Percentiles rank a stretch among this genome's conserved stretches.
Conservation (phyloP, 2,888 invertebrate species). For the Chloroclystis v-ata region DNA sequence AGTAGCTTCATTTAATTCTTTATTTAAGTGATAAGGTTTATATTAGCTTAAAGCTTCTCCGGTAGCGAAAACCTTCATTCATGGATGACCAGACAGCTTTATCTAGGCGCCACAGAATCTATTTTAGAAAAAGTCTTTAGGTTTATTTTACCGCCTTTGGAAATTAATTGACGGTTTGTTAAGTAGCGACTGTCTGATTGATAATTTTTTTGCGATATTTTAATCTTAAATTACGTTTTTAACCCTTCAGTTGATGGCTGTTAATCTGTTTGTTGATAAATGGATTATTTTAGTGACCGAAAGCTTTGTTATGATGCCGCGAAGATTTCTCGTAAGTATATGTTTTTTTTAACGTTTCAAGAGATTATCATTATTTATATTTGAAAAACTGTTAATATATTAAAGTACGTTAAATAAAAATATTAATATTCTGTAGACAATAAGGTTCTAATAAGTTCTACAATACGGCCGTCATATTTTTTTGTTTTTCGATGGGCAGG, state of each 20-base stretch:
- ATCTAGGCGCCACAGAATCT: constrained; percentile 1
- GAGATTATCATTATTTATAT: too few relatives aligned
- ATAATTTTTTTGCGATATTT: constrained; percentile 59
- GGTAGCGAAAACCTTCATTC: constrained; percentile 3
- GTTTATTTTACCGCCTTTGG: constrained; percentile 56
- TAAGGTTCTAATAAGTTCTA: too few relatives aligned
- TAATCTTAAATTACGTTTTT: constrained; percentile 10
- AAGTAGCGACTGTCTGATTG: constrained; percentile 59
- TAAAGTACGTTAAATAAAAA: too few relatives aligned
- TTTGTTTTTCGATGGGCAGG: too few relatives aligned
- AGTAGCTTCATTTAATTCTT: background rate
- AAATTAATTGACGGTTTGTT: constrained; percentile 72
- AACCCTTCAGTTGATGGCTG: constrained; percentile 58
- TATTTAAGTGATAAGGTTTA: constrained; percentile 1
- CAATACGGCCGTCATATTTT: too few relatives aligned
- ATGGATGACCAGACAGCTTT: background rate
- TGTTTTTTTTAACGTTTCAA: too few relatives aligned
- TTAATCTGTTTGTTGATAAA: background rate
- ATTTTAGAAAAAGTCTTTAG: constrained; percentile 31
- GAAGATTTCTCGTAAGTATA: too few relatives aligned
- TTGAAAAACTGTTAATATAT: too few relatives aligned
- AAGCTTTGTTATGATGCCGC: too few relatives aligned
- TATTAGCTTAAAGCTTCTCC: background rate
- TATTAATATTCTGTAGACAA: too few relatives aligned
- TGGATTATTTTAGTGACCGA: too few relatives aligned